Base-by-base conservation (phyloP, 2,888 invertebrate species). In the Macrosiphum euphorbiae region DNA sequence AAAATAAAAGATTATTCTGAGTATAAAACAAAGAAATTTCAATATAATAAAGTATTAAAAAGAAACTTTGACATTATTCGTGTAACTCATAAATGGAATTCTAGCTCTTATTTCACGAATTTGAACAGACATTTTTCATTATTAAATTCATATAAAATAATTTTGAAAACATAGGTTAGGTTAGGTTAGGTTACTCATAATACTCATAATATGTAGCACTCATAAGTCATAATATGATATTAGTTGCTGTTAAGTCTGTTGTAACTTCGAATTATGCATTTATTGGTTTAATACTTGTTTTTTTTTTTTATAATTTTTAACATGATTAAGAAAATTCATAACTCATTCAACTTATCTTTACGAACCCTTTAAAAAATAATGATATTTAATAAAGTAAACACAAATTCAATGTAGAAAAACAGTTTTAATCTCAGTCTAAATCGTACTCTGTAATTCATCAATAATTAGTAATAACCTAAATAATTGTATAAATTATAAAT, bases 341-440 rank as follows among this genome's bases (percentile, higher is more conserved):
- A 20, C 7, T 8, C 8, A 35, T 78, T 58, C 26, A 58, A 58
- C 58, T 26, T 58, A 26, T 26, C 26, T 24, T 58, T 58, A 58
- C 7, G 26, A 26, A 26, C 24, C 2, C 26, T 58, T 58, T 58
- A 7, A 26, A 58, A 26, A 58, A 58, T 26, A 58, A 26, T 26
- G 1, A 26, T 58, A 26, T 26, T 78, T 8, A 35, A 78, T 35
- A 78, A 35, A 78, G 20, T 20, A 78, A 78, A 78, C n/a, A 78
- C 8, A 78, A 78, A 78, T 78, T 78, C 20, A 24, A 7, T 78
- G 78, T 41, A 35, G 35, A 78, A 20, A 35, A 78, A 78, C 78
- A 78, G 20, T 78, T 78, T 67, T 35, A 78, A 78, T 78, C 20
- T 78, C 78, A 78, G 78, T 78, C 78, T 78, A 78, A 78, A 78